These are phyloP conservation scores for Anthonomus grandis DNA, from an alignment of 1,140 invertebrate genomes.

Conservation along the genomic window DNA sequence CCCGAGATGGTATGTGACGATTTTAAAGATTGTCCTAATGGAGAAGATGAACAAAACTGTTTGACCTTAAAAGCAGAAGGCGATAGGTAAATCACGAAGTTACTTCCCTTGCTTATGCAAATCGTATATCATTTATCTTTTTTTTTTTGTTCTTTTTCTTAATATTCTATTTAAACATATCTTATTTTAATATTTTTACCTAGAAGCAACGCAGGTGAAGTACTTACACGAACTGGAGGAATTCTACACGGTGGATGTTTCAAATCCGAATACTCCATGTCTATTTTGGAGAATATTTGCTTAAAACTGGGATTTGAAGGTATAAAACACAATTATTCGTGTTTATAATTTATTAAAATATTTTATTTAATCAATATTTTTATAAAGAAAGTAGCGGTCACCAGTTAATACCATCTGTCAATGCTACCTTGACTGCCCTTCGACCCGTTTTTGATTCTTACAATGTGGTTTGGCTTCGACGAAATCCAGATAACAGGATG, in stretches of 20 bases:
- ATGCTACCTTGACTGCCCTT: constrained; percentile 9
- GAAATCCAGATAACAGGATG: constrained; percentile 25
- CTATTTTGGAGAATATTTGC: constrained; percentile 50
- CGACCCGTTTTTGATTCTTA: constrained; percentile 37
- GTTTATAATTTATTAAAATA: neutral
- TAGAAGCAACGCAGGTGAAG: constrained; percentile 53
- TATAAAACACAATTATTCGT: constrained; percentile 9
- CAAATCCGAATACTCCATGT: constrained; percentile 39
- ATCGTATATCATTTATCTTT: no score
- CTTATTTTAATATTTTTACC: constrained; percentile 26
- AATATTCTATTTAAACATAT: constrained; percentile 11
- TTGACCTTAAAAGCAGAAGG: constrained; percentile 31
- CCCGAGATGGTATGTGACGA: constrained; percentile 71
- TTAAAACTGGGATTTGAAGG: constrained; percentile 45
- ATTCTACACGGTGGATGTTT: constrained; percentile 61
- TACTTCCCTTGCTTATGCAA: no score
- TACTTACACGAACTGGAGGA: constrained; percentile 55
- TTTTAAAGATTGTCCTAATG: constrained; percentile 62
- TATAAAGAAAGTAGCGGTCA: neutral
- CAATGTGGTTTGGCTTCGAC: constrained; percentile 36
- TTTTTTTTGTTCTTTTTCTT: no score
- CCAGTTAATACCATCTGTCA: constrained; percentile 13
- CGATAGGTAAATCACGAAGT: neutral
- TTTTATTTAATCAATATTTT: neutral
- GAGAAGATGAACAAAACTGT: constrained; percentile 63